Conservation (phyloP, 2,113 vertebrate genomes). For the Sturnira hondurensis region DNA sequence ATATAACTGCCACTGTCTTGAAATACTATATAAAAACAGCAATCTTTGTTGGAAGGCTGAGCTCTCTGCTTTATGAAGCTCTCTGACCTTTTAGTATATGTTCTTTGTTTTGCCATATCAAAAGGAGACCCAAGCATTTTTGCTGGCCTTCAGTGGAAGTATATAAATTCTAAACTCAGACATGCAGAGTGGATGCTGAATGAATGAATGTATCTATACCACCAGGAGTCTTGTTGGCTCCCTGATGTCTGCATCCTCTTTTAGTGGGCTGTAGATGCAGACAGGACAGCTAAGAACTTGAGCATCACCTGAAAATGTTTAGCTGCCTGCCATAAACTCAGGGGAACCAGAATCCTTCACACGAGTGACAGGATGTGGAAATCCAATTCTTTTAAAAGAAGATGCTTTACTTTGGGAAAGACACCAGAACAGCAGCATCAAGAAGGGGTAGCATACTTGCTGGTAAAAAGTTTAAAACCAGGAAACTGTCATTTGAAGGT, state of each 20-base stretch:
- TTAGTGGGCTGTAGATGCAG: not conserved
- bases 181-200: slow-evolving; percentile 44
- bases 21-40: not conserved
- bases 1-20: not conserved
- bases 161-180: slow-evolving; percentile 30
- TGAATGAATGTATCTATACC: slow-evolving; percentile 12
- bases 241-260: not conserved
- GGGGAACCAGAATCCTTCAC: slow-evolving; percentile 15
- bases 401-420: not conserved
- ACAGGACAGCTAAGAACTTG: slow-evolving; percentile 27
- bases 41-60: slow-evolving; percentile 24
- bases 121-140: slow-evolving; percentile 53
- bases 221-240: not conserved
- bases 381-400: slow-evolving; percentile 36
- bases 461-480: slow-evolving; percentile 36
- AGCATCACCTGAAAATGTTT: slow-evolving; percentile 38
- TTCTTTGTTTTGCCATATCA: slow-evolving; percentile 38
- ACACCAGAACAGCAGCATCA: slow-evolving; percentile 42
- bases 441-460: not conserved
- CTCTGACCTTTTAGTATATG: not conserved
- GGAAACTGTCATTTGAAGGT: slow-evolving; percentile 7
- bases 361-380: not conserved
- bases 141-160: slow-evolving; percentile 41
- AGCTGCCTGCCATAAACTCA: slow-evolving; percentile 29
- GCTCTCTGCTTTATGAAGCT: not conserved